Evolutionary conservation across 2,113 vertebrate genomes (phyloP).

Genomic region (Eulemur rufifrons): DNA sequence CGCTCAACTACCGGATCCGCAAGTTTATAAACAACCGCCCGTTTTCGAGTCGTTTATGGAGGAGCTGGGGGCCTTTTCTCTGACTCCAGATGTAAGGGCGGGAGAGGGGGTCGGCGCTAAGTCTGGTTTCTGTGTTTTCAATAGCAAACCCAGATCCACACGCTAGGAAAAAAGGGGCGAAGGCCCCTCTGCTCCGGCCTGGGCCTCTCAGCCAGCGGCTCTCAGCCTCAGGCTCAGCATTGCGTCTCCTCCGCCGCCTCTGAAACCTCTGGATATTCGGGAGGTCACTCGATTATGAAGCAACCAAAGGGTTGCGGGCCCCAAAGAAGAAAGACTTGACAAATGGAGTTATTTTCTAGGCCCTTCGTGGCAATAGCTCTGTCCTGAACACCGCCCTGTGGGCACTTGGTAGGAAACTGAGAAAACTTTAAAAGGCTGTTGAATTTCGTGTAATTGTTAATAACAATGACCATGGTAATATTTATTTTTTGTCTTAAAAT

Average conservation of each 20-base stretch:
- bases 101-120: background rate
- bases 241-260: background rate
- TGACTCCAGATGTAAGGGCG: background rate
- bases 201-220: background rate
- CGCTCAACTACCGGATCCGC: background rate
- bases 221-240: rapidly evolving
- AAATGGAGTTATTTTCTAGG: background rate
- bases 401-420: background rate
- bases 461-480: background rate
- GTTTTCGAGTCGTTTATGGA: background rate
- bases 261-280: background rate
- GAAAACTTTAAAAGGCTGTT: background rate
- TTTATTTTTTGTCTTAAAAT: background rate
- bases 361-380: background rate
- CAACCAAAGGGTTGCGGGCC: background rate
- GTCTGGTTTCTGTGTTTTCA: constrained; percentile 32
- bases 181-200: background rate
- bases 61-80: background rate
- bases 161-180: background rate
- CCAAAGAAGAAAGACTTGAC: background rate
- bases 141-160: background rate
- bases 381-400: background rate
- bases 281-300: background rate
- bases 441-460: background rate
- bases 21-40: constrained; percentile 41